Percentiles rank a stretch among this genome's conserved stretches.
Evolutionary conservation across 1,140 invertebrate genomes (phyloP).

Genomic region (Heterodera schachtii): DNA sequence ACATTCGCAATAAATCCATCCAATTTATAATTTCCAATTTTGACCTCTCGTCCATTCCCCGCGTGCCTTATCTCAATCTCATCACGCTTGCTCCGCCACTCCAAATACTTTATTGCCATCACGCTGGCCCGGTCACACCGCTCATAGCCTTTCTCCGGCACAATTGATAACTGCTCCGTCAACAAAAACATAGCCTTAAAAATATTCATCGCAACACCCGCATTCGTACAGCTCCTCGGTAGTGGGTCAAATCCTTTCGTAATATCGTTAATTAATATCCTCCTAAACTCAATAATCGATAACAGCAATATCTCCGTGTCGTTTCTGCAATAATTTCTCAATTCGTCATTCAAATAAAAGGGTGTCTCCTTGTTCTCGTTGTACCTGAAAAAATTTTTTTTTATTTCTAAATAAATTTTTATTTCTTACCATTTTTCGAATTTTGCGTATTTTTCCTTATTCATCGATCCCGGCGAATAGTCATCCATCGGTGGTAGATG

Average conservation of each 20-base stretch:
- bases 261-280: not conserved
- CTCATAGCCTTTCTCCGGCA: slow-evolving; percentile 18
- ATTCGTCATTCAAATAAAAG: not conserved
- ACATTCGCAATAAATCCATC: slow-evolving; percentile 5
- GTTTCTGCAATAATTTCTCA: slow-evolving; percentile 11
- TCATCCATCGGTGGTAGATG: not conserved
- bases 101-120: slow-evolving; percentile 8
- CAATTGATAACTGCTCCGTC: not conserved
- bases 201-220: not conserved
- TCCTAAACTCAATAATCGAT: slow-evolving; percentile 3
- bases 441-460: not conserved
- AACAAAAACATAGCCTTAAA: not conserved
- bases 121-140: not conserved
- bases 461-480: slow-evolving; percentile 2
- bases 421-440: not conserved
- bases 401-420: not conserved
- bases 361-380: not conserved
- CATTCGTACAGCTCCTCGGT: not conserved
- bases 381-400: not conserved
- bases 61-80: not conserved
- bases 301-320: slow-evolving; percentile 10
- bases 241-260: slow-evolving; percentile 10
- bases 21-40: not conserved
- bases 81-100: slow-evolving; percentile 7
- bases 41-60: not conserved